These are phyloP conservation scores for Drosophila gaucha DNA, from an alignment of 2,888 invertebrate species.

Conservation along the genomic window DNA sequence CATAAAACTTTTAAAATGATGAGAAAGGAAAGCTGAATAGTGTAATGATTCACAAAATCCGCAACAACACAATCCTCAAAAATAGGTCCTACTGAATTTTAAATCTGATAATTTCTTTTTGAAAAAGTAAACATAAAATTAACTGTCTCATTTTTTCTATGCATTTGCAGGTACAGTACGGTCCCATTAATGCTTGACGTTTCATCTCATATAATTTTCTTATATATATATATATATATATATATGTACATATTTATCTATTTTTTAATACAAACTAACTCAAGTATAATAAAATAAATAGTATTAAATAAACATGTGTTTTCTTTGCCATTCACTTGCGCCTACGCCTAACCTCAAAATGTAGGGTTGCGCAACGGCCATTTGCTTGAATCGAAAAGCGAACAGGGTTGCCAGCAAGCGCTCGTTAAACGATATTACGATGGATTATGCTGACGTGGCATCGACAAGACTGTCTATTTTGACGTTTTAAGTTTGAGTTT, in stretches of 20 bases:
- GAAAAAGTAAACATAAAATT: not conserved
- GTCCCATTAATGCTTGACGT: not conserved
- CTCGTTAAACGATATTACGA: not conserved
- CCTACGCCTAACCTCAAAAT: constrained; percentile 37
- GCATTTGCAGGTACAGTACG: constrained; percentile 49
- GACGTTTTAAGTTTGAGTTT: not conserved
- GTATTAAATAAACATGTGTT: not conserved
- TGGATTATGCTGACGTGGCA: not conserved
- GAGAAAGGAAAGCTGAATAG: constrained; percentile 42
- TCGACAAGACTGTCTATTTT: not conserved
- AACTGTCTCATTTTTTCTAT: not conserved
- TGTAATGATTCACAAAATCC: constrained; percentile 66
- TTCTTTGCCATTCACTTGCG: not conserved
- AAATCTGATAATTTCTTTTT: not conserved
- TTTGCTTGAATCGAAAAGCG: not conserved
- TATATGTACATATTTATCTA: not conserved
- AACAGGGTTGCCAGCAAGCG: constrained; percentile 26
- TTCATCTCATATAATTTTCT: not conserved
- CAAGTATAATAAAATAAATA: not conserved
- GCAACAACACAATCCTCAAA: constrained; percentile 67
- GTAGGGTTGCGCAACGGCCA: not conserved
- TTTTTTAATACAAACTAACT: not conserved
- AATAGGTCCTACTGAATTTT: constrained; percentile 69
- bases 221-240: not conserved
- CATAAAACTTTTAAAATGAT: constrained; percentile 10